These are phyloP conservation scores for Scarus forsteni DNA, from an alignment of 2,797 vertebrate genomes.

Conservation along the genomic window DNA sequence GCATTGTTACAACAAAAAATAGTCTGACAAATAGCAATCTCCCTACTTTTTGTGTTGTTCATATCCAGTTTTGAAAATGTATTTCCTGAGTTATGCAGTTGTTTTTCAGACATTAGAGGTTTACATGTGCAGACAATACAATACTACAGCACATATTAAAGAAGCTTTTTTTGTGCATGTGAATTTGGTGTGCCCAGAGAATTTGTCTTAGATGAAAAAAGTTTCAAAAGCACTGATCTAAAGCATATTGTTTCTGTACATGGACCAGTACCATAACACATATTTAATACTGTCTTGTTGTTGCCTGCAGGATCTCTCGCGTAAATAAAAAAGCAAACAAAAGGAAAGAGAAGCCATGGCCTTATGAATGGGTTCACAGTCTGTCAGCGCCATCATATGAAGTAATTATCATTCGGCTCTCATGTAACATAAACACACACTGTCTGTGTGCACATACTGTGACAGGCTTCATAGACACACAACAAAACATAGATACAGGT, in stretches of 20 bases:
- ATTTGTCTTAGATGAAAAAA: too few relatives aligned
- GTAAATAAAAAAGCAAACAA: slow-evolving; percentile 8
- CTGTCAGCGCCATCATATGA: slow-evolving; percentile 41
- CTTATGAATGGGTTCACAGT: not conserved
- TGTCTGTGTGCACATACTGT: slow-evolving; percentile 8
- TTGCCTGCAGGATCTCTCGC: slow-evolving; percentile 11
- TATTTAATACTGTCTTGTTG: slow-evolving; percentile 11
- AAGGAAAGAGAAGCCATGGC: too few relatives aligned
- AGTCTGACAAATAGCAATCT: too few relatives aligned
- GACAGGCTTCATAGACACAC: slow-evolving; percentile 5
- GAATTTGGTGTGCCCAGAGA: too few relatives aligned
- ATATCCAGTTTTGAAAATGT: too few relatives aligned
- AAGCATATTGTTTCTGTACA: not conserved
- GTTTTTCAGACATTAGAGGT: too few relatives aligned
- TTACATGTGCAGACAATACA: too few relatives aligned
- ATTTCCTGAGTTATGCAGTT: too few relatives aligned
- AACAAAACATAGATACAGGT: slow-evolving; percentile 29
- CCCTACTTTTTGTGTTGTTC: too few relatives aligned
- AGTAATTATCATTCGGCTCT: slow-evolving; percentile 35
- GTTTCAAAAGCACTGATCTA: not conserved
- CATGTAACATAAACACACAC: slow-evolving; percentile 14
- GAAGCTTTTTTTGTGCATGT: too few relatives aligned
- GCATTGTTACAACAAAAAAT: too few relatives aligned
- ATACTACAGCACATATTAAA: too few relatives aligned
- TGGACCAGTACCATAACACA: slow-evolving; percentile 6